These are phyloP conservation scores for Diorhabda sublineata DNA, from an alignment of 1,140 invertebrate species.

Conservation along the genomic window DNA sequence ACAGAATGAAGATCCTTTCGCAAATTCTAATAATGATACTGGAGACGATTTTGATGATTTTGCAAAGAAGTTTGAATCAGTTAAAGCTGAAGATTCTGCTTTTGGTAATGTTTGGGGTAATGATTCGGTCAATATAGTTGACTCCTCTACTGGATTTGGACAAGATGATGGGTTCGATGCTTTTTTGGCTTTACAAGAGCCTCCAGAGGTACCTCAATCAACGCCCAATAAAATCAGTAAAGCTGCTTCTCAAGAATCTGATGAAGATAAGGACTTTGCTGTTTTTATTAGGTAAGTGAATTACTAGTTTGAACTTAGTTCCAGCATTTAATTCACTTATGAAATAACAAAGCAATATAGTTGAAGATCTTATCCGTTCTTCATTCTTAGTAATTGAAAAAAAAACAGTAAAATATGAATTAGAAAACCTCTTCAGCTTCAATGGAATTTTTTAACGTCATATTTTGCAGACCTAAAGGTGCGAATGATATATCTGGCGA, in stretches of 20 bases:
- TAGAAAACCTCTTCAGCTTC: not conserved
- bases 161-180: conserved; percentile 73
- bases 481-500: conserved; percentile 42
- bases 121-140: conserved; percentile 37
- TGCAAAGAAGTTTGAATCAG: conserved; percentile 78
- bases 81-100: conserved; percentile 51
- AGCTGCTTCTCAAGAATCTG: conserved; percentile 68
- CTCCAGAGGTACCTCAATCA: conserved; percentile 57
- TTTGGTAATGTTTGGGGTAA: conserved; percentile 49
- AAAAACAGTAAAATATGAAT: too few relatives aligned
- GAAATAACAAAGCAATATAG: too few relatives aligned
- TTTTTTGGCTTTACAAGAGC: conserved; percentile 75
- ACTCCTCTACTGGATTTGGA: conserved; percentile 34
- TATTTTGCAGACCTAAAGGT: conserved; percentile 56
- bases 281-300: conserved; percentile 69
- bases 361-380: too few relatives aligned
- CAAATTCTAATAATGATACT: not conserved
- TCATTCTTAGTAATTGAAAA: too few relatives aligned
- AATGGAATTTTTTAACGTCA: not conserved
- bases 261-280: conserved; percentile 70
- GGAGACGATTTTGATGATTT: conserved; percentile 76
- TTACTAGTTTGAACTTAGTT: not conserved
- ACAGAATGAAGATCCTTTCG: not conserved
- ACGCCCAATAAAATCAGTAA: conserved; percentile 55
- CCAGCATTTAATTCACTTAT: too few relatives aligned